Evolutionary conservation across 2,797 vertebrate genomes (phyloP).

Genomic region (Syndactyla subalaris): DNA sequence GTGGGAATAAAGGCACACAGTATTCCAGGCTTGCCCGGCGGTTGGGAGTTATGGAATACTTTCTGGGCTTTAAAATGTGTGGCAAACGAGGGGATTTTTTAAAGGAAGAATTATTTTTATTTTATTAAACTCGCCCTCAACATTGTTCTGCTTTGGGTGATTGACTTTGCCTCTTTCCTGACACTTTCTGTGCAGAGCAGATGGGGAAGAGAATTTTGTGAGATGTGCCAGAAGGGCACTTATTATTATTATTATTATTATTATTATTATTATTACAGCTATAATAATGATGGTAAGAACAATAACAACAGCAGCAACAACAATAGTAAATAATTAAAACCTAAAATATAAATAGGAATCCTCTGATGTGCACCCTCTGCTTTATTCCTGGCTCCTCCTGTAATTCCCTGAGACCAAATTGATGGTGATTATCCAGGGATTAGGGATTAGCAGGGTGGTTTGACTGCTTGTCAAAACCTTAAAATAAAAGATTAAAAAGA

Average conservation of each 20-base stretch:
- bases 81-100: not conserved
- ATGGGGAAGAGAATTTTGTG: not conserved
- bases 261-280: no score
- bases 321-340: no score
- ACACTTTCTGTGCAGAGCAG: not conserved
- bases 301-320: not conserved
- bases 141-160: not conserved
- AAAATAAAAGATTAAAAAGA: not conserved
- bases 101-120: conserved; percentile 16
- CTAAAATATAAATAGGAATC: not conserved
- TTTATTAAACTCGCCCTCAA: not conserved
- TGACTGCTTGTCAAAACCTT: conserved; percentile 12
- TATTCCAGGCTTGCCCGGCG: not conserved
- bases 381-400: not conserved
- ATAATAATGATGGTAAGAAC: not conserved
- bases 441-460: not conserved
- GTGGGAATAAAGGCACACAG: conserved; percentile 17
- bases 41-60: not conserved
- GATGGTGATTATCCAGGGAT: not conserved
- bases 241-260: not conserved
- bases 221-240: not conserved
- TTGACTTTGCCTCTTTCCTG: not conserved
- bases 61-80: not conserved
- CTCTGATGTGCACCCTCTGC: not conserved
- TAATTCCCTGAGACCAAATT: not conserved